Base-by-base conservation (phyloP, 2,888 invertebrate genomes). In the Stenurella melanura region DNA sequence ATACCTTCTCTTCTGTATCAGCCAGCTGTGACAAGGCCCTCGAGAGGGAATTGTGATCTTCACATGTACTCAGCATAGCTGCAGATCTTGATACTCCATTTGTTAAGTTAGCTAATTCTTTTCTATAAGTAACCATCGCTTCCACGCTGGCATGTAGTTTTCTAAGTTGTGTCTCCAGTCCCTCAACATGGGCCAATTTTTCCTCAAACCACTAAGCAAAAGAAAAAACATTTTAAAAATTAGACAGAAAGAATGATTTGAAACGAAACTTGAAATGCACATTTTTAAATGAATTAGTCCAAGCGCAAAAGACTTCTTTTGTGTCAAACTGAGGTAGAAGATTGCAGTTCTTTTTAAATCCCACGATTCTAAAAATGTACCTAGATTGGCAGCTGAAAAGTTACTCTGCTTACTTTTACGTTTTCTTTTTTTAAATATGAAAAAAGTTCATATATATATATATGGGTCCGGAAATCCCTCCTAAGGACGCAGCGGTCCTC, bases 121-220 rank as follows among this genome's bases (percentile, higher is more conserved):
- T 94, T 73, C 99, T 92, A 87, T 97, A 96, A 60, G 93, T 91
- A 15, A 97, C 97, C 82, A 99, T 92, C 1, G 95, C 92, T 89
- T 98, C 98, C 77, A 98, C 94, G 82, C 96, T 96, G 38, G 93
- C 91, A 89, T 96, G 96, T 69, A 98, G 91, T 83, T 97, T 96
- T 61, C 96, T 93, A 74, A 99, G 91, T 87, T 98, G 97, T 18
- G 93, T 92, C 88, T 99, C 98, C 26, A 99, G 91, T 54, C 95
- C 95, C 87, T 99, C 98, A 58, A 99, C 93, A 89, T 98, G 97
- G 7, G 94, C 92, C 30, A 96, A 94, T 86, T 97, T 97, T 89
- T 99, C 98, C 89, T 99, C 98, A 91, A 99, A 99, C 99, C 99
- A 99, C 97, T 98, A 86, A 21, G 3, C 80, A 70, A 68, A 67